These are phyloP conservation scores for Orthosia cruda DNA, from an alignment of 2,888 invertebrate species.

Conservation along the genomic window DNA sequence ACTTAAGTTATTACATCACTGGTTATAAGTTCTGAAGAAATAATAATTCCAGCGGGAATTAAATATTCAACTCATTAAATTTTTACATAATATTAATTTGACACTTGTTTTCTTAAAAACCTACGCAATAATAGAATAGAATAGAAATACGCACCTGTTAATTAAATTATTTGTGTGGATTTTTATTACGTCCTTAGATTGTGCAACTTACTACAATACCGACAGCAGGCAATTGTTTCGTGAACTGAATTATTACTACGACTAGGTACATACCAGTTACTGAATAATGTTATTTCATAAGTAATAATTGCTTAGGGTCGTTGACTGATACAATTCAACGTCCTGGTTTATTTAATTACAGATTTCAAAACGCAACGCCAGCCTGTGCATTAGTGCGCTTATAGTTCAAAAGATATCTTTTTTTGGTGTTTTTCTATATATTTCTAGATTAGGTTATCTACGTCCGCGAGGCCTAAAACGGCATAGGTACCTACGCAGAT, in stretches of 20 bases:
- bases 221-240: slow-evolving; percentile 44
- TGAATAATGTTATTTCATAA: slow-evolving; percentile 55
- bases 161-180: slow-evolving; percentile 3
- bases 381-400: background rate
- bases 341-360: slow-evolving; percentile 28
- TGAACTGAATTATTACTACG: slow-evolving; percentile 50
- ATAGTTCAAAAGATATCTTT: too few species aligned
- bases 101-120: background rate
- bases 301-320: slow-evolving; percentile 34
- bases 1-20: background rate
- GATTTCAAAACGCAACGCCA: slow-evolving; percentile 11
- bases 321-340: slow-evolving; percentile 30
- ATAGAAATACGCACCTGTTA: slow-evolving; percentile 43
- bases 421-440: background rate
- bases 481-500: too few species aligned
- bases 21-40: background rate
- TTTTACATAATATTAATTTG: background rate
- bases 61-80: background rate
- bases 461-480: background rate
- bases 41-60: background rate
- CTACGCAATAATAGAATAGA: background rate
- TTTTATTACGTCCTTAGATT: slow-evolving; percentile 46
- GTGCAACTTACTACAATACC: slow-evolving; percentile 45
- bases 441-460: background rate
- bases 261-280: slow-evolving; percentile 29